Evolutionary conservation across 2,888 invertebrate genomes (phyloP).

Genomic region (Phaedon cochleariae): DNA sequence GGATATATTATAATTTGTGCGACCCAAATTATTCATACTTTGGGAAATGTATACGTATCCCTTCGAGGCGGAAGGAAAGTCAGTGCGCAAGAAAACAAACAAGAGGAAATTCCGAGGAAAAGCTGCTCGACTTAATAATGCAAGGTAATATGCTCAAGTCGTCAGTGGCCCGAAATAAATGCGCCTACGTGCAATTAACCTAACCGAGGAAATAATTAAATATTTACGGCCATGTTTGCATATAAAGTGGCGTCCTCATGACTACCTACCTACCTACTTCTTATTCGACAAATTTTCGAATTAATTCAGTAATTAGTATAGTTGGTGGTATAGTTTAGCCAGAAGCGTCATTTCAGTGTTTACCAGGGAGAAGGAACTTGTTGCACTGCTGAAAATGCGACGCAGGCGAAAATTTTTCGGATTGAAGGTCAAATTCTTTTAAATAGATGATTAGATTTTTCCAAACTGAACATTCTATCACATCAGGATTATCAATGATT

Average conservation of each 20-base stretch:
- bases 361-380: too few relatives aligned
- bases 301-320: conserved; percentile 48
- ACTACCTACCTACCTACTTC: conserved; percentile 15
- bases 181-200: conserved; percentile 45
- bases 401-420: too few relatives aligned
- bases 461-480: too few relatives aligned
- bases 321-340: conserved; percentile 19
- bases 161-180: conserved; percentile 35
- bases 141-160: conserved; percentile 33
- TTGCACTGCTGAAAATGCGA: too few relatives aligned
- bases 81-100: conserved; percentile 18
- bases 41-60: neutral
- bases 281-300: conserved; percentile 36
- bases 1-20: neutral
- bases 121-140: conserved; percentile 24
- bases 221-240: conserved; percentile 49
- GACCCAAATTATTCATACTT: neutral
- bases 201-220: conserved; percentile 50
- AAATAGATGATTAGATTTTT: too few relatives aligned
- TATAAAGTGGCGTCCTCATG: conserved; percentile 44
- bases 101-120: conserved; percentile 18
- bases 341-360: neutral
- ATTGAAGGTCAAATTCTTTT: too few relatives aligned
- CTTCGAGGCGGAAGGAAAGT: conserved; percentile 1
- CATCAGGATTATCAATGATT: too few relatives aligned